phyloP scores from a whole-genome alignment of 2,113 vertebrate genomes.

The Daphoenositta chrysoptera region DNA sequence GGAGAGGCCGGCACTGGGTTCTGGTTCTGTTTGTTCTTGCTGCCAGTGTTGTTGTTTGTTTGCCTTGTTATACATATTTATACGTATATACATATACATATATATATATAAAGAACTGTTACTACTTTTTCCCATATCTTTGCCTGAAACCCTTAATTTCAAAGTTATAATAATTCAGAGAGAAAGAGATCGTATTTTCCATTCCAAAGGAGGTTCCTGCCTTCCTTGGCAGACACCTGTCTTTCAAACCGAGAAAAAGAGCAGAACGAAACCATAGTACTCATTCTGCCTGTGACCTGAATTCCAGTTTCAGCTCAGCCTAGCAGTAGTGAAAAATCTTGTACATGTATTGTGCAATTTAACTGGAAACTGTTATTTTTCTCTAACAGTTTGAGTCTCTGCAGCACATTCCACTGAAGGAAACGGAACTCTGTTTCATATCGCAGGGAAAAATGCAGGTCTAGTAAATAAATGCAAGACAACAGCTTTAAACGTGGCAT shows the following conservation, averaged over 20 bases:
- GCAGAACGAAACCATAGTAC: neutral
- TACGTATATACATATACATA: rapidly evolving
- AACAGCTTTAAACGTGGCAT: neutral
- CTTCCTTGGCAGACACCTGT: neutral
- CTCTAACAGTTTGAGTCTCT: neutral
- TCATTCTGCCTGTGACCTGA: neutral
- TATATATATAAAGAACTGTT: neutral
- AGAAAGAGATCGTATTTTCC: neutral
- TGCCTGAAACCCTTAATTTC: neutral
- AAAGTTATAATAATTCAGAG: neutral
- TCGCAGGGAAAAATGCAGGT: neutral
- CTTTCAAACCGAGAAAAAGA: neutral
- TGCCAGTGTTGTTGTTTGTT: neutral
- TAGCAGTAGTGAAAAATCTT: neutral
- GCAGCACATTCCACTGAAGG: neutral
- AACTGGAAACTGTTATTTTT: neutral
- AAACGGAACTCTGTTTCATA: neutral
- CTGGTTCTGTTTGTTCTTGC: rapidly evolving
- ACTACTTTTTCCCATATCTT: neutral
- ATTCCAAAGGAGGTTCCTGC: neutral
- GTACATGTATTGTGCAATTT: neutral
- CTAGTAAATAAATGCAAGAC: neutral
- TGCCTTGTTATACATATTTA: neutral
- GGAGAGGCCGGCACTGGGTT: rapidly evolving
- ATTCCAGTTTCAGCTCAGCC: neutral